Evolutionary conservation across 2,113 vertebrate species (phyloP).

Genomic region (Pantherophis guttatus): DNA sequence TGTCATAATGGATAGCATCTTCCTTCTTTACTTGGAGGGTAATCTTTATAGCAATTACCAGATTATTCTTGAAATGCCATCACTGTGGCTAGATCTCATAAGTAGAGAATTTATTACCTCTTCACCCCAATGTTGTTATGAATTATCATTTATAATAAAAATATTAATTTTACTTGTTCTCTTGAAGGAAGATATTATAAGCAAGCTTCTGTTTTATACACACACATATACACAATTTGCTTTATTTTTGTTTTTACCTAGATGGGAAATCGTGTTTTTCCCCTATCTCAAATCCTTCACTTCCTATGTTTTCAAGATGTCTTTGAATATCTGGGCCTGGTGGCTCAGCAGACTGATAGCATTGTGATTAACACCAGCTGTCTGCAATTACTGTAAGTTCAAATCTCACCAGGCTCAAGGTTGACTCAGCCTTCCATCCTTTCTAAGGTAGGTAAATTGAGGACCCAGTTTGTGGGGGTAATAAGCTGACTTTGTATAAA

Average conservation of each 20-base stretch:
- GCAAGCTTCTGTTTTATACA: background rate
- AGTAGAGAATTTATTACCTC: background rate
- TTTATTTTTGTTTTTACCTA: background rate
- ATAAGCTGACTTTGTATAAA: too few relatives aligned
- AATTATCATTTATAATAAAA: background rate
- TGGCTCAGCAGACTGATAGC: too few relatives aligned
- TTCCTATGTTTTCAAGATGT: background rate
- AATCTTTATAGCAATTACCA: background rate
- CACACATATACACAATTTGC: background rate
- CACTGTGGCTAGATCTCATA: background rate
- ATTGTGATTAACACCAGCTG: too few relatives aligned
- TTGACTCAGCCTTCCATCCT: too few relatives aligned
- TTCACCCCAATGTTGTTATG: background rate
- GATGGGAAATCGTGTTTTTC: background rate
- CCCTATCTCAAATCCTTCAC: background rate
- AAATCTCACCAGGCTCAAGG: too few relatives aligned
- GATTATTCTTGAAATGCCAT: background rate
- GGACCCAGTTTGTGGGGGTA: too few relatives aligned
- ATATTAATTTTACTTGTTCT: background rate
- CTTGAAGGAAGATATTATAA: background rate
- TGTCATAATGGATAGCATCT: background rate
- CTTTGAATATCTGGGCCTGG: too few relatives aligned
- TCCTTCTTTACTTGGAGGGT: background rate
- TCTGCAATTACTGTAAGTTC: too few relatives aligned
- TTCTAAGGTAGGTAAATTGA: too few relatives aligned